These are phyloP conservation scores for Hofmannophila pseudospretella DNA, from an alignment of 2,888 invertebrate species.

Conservation along the genomic window DNA sequence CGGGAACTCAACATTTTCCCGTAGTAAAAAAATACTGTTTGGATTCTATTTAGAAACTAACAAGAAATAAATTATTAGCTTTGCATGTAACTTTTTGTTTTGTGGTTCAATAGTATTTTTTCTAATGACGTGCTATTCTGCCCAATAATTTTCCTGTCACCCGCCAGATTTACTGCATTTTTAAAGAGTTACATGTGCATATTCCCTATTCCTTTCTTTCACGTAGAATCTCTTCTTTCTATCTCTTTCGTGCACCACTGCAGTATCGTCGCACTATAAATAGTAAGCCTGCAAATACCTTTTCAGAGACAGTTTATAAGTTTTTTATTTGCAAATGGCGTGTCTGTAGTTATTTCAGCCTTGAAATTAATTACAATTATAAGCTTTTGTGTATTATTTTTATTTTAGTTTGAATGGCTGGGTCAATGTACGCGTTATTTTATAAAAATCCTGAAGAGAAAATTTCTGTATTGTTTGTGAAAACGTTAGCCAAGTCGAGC, in stretches of 20 bases:
- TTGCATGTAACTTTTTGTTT: no score
- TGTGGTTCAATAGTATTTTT: no score
- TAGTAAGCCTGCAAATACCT: constrained; percentile 28
- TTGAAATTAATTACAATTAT: constrained; percentile 13
- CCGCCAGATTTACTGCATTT: constrained; percentile 16
- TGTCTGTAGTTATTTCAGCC: constrained; percentile 27
- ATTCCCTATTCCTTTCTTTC: constrained; percentile 13
- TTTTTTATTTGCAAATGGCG: constrained; percentile 26
- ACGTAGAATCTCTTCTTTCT: constrained; percentile 3
- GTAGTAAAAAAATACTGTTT: no score
- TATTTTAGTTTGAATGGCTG: neutral
- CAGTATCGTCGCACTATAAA: constrained; percentile 28
- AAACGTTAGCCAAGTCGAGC: no score
- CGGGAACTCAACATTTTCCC: no score
- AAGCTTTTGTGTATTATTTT: no score
- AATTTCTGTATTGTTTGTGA: no score
- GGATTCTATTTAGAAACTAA: no score
- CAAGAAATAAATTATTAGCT: no score
- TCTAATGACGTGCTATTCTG: no score
- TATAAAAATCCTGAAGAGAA: no score
- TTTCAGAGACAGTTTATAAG: constrained; percentile 23
- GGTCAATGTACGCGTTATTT: neutral
- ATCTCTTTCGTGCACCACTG: constrained; percentile 21
- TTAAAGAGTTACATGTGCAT: constrained; percentile 19
- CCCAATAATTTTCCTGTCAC: no score